Evolutionary conservation across 2,113 vertebrate genomes (phyloP), one percentile per base, ranked within the genome.

Genomic region (Paracanthobrama guichenoti): DNA sequence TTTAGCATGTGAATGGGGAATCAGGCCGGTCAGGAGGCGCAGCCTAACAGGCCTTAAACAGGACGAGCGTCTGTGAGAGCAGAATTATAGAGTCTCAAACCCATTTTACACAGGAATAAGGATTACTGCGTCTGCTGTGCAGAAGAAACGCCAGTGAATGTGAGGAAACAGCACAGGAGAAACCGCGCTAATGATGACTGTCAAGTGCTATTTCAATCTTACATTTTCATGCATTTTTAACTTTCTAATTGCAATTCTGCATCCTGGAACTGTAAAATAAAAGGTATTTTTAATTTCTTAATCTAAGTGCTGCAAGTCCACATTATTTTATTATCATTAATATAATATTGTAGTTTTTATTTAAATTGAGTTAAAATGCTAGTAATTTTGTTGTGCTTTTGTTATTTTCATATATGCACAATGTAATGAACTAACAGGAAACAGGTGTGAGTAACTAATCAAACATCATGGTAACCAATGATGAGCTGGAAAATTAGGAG

Each of bases 1-100:
- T 87, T 85, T 84, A 24, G 88, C 81, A 71, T 50, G 84, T 93
- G 92, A 94, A 93, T 91, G 90, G 89, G 82, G 92, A 94, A 93
- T 93, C 90, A 93, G 92, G 92, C 93, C 90, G 91, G 88, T 90
- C 88, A 83, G 87, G 88, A 87, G 92, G 82, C 85, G 66, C 73
- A 48, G 39, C 16, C 44, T 79, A 82, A 71, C 26, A 62, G 18
- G 69, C 50, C 79, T 75, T 71, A 53, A 64, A 90, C 81, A 87
- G 82, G 88, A 90, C 28, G 57, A 91, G 88, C 88, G 86, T 84
- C 90, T 42, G 22, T 60, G 75, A 76, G 48, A 78, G 53, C 20
- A n/a, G 74, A 77, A 59, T 77, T 77, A 59, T 13, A 57, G 8
- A 57, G 74, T 12, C 31, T 59, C 35, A 9, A 24, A 59, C 53